Conservation (phyloP, 2,797 vertebrate species). For the Chaunax sp. region DNA sequence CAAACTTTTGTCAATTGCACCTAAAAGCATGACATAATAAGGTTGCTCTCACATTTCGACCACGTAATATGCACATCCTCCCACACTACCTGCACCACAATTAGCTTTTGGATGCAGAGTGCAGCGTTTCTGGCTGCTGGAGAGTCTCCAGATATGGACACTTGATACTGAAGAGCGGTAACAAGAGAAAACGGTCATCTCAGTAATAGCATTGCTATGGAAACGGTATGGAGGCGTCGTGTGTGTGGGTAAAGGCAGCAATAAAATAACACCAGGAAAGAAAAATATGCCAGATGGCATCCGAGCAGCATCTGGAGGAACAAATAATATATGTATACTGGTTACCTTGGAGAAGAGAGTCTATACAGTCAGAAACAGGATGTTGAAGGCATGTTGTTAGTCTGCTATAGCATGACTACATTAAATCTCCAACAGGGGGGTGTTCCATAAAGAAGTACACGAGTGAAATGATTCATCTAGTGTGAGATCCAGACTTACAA, state of each 20-base stretch:
- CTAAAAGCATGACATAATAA: constrained; percentile 37
- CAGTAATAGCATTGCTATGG: constrained; percentile 81
- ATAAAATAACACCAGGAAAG: constrained; percentile 68
- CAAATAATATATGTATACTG: constrained; percentile 21
- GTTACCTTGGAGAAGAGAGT: constrained; percentile 43
- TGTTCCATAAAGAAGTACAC: not conserved
- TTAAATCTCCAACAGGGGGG: not conserved
- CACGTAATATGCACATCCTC: constrained; percentile 48
- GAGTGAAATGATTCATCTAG: not conserved
- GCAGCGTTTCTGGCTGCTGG: constrained; percentile 53
- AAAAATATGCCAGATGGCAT: constrained; percentile 72
- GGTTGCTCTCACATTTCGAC: constrained; percentile 47
- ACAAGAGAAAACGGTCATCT: constrained; percentile 69
- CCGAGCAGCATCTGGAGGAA: constrained; percentile 71
- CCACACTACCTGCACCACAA: constrained; percentile 66
- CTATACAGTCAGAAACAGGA: constrained; percentile 1
- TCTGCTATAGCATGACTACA: not conserved
- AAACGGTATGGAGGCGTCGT: constrained; percentile 80
- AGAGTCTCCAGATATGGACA: constrained; percentile 78
- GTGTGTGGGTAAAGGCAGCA: constrained; percentile 73
- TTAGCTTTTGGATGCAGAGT: constrained; percentile 67
- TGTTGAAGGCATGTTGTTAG: constrained; percentile 1
- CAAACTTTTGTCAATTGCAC: constrained; percentile 22
- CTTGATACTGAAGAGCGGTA: constrained; percentile 76
- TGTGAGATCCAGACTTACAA: not conserved